Base-by-base conservation (phyloP, 2,113 vertebrate genomes). In the Corydoras sp. region DNA sequence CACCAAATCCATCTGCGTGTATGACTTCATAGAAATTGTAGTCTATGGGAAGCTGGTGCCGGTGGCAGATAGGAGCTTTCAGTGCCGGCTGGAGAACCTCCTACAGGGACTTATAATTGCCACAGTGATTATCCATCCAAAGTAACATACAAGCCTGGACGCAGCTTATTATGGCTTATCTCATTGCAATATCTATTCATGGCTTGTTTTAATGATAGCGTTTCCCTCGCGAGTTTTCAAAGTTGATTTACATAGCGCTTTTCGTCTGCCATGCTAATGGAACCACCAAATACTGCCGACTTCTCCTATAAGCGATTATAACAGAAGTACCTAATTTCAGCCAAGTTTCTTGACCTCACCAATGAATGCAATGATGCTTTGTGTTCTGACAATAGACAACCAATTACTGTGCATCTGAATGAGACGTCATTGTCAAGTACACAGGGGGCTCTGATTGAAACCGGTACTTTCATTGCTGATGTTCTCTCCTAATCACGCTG, bases 1-100 rank as follows among this genome's bases (percentile, higher is more conserved):
- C 83, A 81, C 80, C 83, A 84, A 77, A 84, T 82, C 79, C 82
- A 76, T 85, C 83, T 86, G 78, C 84, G 85, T 85, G 72, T 81
- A 81, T 77, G 83, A 85, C 81, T 85, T 82, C 80, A 85, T 80
- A 73, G 83, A 84, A 82, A 82, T 43, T 24, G 59, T 76, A 79
- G 78, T 77, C 81, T 80, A 80, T 72, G 62, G 68, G 68, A 82
- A 84, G 81, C 76, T 74, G 71, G 79, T 58, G 71, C 80, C 81
- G 79, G 76, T 72, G 69, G 80, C 80, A 79, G 81, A 75, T 71
- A 71, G 76, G 80, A 24, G 68, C 79, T 79, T 74, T 58, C 58
- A 62, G 70, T 10, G 58, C 62, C 66, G 55, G 14, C 50, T 59
- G 43, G 31, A 76, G 62, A 76, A 76, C 70, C 74, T 73, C 70